These are phyloP conservation scores for Apodemia duryi DNA, from an alignment of 2,888 invertebrate species.

Conservation along the genomic window DNA sequence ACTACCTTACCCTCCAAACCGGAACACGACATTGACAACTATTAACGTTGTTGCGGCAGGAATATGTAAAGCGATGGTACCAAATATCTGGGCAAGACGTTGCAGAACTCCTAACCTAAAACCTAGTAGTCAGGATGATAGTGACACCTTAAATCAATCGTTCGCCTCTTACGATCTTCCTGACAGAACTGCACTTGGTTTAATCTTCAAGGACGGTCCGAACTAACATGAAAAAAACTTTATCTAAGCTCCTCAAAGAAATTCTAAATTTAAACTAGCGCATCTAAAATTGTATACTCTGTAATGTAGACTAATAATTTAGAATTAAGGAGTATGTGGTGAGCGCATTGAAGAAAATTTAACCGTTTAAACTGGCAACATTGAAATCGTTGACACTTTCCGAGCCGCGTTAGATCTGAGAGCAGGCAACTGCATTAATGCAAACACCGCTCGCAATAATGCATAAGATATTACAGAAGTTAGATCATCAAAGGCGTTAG, in stretches of 20 bases:
- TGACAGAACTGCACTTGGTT: too few relatives aligned
- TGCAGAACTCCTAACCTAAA: too few relatives aligned
- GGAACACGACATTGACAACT: too few relatives aligned
- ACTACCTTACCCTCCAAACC: too few relatives aligned
- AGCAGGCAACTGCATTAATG: constrained; percentile 45
- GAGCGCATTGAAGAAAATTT: constrained; percentile 1
- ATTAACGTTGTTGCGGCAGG: too few relatives aligned
- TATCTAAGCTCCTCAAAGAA: neutral
- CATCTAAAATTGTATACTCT: neutral
- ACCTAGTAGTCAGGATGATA: too few relatives aligned
- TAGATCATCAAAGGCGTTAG: constrained; percentile 59
- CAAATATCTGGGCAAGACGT: too few relatives aligned
- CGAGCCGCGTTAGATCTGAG: constrained; percentile 5
- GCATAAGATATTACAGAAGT: constrained; percentile 62
- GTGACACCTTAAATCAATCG: too few relatives aligned
- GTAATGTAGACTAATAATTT: neutral
- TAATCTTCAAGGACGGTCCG: too few relatives aligned
- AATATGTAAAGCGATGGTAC: too few relatives aligned
- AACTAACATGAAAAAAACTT: neutral
- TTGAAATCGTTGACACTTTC: constrained; percentile 11
- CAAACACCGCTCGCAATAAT: constrained; percentile 53
- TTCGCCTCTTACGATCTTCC: too few relatives aligned
- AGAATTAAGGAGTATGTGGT: neutral
- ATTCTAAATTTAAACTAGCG: neutral
- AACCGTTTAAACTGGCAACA: constrained; percentile 9